Base-by-base conservation (phyloP, 2,113 vertebrate species). In the Gila orcuttii region DNA sequence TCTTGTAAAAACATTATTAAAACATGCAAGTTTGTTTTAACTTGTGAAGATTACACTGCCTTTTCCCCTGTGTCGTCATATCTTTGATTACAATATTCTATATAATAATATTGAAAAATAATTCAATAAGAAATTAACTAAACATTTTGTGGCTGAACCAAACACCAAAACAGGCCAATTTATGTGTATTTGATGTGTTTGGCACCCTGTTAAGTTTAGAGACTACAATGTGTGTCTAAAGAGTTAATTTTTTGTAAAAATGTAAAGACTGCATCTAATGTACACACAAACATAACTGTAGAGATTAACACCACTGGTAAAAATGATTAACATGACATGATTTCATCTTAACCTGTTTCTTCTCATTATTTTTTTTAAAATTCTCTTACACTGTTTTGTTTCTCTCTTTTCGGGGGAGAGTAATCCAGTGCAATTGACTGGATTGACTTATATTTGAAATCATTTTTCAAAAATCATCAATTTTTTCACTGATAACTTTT, bases 401-500 rank as follows among this genome's bases (percentile, higher is more conserved):
- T 73, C 2, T 39, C 12, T 33, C 10, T 39, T 31, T 55, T 57
- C 21, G 1, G 28, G 23, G 33, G 13, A 19, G 28, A 31, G 21
- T 55, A 23, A 15, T 36, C 47, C 4, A 55, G 15, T 19, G 50
- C 19, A 21, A 36, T 33, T 36, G 52, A 33, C n/a, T 62, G 55
- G 13, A 84, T 17, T 7, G 19, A 82, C 62, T 10, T n/a, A 9
- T 7, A 7, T 74, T 91, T 90, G 52, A 55, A 55, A 55, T 55
- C 2, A 55, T 93, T 92, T 87, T 93, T 94, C 89, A 94, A 93
- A 93, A 91, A 93, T 52, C 3, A 94, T 91, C 39, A 42, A 42
- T 93, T 82, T 93, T 93, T 95, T 93, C 94, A 95, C 93, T 94
- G 95, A 94, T 66, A 66, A 31, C 28, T 2, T 66, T 66, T 66